Evolutionary conservation across 92 coral and sea anemone genomes (phyloP), one percentile per base, ranked within the genome.

Genomic region (Hydrozoanthus gracilis): DNA sequence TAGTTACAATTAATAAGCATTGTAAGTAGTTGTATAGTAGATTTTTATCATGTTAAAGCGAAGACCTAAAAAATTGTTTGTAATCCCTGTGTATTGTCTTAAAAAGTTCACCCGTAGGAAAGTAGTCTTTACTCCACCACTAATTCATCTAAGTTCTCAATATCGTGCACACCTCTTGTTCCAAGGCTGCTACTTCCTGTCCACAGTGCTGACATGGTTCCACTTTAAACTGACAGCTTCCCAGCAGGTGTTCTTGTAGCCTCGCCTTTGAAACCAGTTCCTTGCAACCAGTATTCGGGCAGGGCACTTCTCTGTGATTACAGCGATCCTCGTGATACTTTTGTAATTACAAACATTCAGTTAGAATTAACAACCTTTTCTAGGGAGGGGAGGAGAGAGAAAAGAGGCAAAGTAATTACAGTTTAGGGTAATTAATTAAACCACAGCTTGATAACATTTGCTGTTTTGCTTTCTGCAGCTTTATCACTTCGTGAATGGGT

Each of bases 271-370:
- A 84, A 27, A 92, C 62, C 48, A 76, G 77, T 45, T 80, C 86
- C 6, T 44, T 70, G 71, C 95, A 94, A n/a, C 95, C 95, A 46
- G 88, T 62, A 77, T 94, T 94, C 5, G 87, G 82, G 55, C 98
- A 94, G 18, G 67, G 89, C 44, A 90, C 77, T 35, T 90, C 92
- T 20, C 75, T 70, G 83, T 77, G 93, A 8, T 77, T 73, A 73
- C 98, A 94, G 6, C 68, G n/a, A 1, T 49, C 20, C 14, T 80
- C 62, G 70, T 94, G 98, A 4, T 92, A 92, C 98, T 94, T 17
- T 66, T 18, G 27, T 10, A 66, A 16, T 66, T 66, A 4, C 71
- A 6, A 16, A n/a, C 0, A n/a, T 64, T 65, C 27, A 15, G n/a
- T 65, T 4, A 65, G 8, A 64, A 16, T 16, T 4, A 18, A n/a